Evolutionary conservation across 2,113 vertebrate genomes (phyloP), one percentile per base, ranked within the genome.

Genomic region (Lasiurus cinereus): DNA sequence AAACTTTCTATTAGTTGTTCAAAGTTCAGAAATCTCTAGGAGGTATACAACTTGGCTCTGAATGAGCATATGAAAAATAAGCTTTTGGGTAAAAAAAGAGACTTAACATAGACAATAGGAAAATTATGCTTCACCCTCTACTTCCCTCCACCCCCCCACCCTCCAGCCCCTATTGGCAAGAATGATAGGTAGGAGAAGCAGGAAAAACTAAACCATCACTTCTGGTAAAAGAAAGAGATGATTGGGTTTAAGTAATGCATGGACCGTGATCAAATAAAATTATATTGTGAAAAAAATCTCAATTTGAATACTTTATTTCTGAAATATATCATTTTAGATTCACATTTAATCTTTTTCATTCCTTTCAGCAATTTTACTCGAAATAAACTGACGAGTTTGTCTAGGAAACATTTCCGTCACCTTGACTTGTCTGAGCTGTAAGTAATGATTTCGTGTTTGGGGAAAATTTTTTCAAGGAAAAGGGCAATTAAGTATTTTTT

Each of bases 371-470:
- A 99, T 98, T 98, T 99, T 86, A 99, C 99, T 96, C 99, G 99
- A 98, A 99, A 99, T 98, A 99, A 99, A 97, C 98, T 99, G 98
- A 99, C 99, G 4, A 98, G 98, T 82, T 98, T 99, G 96, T 99
- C 99, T 96, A 99, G 99, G 98, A 99, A 99, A 98, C 98, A 99
- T 95, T 99, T 99, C 98, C 99, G 97, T 92, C 98, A 99, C 98
- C 98, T 99, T 98, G 99, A 99, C 98, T 98, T 99, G 92, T 98
- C 99, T 95, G 99, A 99, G 97, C 98, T 99, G 99, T 99, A 99
- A 99, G 99, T 99, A 98, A 95, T 84, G 36, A 66, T 88, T 97
- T 90, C 80, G 27, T 92, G 8, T 87, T 94, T 79, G 56, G 36
- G 29, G 76, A 14, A 67, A 78, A 2, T 27, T 91, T 92, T 92